Conservation (phyloP, 2,113 vertebrate genomes). For the Pteropus alecto region DNA sequence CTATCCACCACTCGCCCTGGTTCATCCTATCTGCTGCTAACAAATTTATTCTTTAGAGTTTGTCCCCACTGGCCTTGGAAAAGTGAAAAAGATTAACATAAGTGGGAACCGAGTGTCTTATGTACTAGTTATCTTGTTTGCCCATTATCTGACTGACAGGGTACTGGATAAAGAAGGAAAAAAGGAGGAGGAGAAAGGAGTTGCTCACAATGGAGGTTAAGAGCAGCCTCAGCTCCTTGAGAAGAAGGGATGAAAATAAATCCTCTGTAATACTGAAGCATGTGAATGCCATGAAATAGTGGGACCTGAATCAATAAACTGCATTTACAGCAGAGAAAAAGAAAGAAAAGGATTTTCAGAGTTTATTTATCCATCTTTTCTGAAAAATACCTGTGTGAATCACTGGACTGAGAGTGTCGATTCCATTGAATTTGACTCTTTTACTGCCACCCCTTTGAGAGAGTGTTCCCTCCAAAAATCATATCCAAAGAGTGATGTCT, state of each 20-base stretch:
- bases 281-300: constrained; percentile 72
- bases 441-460: not conserved
- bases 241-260: constrained; percentile 79
- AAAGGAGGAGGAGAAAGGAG: constrained; percentile 35
- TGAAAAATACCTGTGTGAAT: constrained; percentile 41
- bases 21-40: not conserved
- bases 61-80: not conserved
- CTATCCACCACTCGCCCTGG: not conserved
- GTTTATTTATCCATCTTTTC: constrained; percentile 74
- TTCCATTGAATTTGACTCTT: constrained; percentile 33
- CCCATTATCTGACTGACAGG: not conserved
- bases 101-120: not conserved
- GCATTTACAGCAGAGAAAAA: constrained; percentile 68
- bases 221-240: constrained; percentile 51
- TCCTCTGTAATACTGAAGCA: constrained; percentile 74
- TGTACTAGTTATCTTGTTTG: constrained; percentile 14
- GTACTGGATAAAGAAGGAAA: not conserved
- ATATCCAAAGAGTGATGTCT: not conserved
- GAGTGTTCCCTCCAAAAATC: not conserved
- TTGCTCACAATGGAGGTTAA: constrained; percentile 15
- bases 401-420: not conserved
- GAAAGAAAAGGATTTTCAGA: constrained; percentile 58
- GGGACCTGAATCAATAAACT: constrained; percentile 78
- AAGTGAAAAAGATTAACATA: not conserved
- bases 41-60: not conserved